Base-by-base conservation (phyloP, 1,140 invertebrate species). In the Diorhabda carinulata region DNA sequence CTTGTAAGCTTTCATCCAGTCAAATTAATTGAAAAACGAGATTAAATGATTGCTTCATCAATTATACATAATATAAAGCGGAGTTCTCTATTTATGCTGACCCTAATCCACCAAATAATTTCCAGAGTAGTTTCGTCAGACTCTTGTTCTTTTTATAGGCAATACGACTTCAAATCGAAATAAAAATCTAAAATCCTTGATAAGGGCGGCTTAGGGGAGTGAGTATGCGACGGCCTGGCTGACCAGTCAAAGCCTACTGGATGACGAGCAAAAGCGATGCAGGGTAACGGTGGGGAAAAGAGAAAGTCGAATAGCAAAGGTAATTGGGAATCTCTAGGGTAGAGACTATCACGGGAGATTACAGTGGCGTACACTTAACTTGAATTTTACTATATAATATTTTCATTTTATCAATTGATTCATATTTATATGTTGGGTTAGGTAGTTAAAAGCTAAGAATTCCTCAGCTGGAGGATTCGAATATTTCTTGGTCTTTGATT, bases 231-330 rank as follows among this genome's bases (percentile, higher is more conserved):
- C 43, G 61, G 61, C 61, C 44, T 62, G 61, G 61, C 61, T 62
- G 61, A 62, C 61, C 65, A 67, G 65, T 67, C 65, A 67, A 67
- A 67, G 65, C 65, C 65, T 67, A 59, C 57, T 63, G 44, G 9
- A 45, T 44, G 43, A 44, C 44, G 45, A 9, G 44, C 41, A 44
- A 59, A 41, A 52, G 42, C 25, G 42, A n/a, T 43, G 25, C 43
- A 63, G 61, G 64, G 64, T 40, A 25, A 41, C 7, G 8, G 5
- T 6, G 57, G 57, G 9, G 44, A 43, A 43, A 57, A 57, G 60
- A 68, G 67, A 57, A 67, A 68, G 67, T 61, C 67, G 67, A 58
- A 68, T 68, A 68, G 67, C 61, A 68, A 68, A 68, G 67, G 67
- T 68, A 68, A 68, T 68, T 68, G 67, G 61, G 67, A 58, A 68